Conservation (phyloP, 2,888 invertebrate genomes). For the Deilephila porcellus region DNA sequence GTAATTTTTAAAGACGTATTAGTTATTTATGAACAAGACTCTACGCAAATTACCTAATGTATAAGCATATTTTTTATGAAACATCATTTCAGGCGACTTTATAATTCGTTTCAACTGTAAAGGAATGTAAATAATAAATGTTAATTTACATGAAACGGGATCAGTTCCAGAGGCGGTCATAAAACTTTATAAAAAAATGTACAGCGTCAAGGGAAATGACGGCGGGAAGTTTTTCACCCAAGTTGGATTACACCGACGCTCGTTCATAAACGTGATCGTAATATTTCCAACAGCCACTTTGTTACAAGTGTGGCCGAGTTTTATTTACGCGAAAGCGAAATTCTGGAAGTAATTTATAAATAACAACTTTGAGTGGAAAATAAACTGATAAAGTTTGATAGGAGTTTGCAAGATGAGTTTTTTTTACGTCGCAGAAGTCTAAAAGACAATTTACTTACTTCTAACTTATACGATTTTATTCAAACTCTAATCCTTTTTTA, state of each 20-base stretch:
- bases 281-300: slow-evolving; percentile 59
- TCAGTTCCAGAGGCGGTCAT: slow-evolving; percentile 40
- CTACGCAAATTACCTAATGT: too few relatives aligned
- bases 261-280: slow-evolving; percentile 66
- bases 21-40: too few relatives aligned
- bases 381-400: neutral
- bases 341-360: slow-evolving; percentile 12
- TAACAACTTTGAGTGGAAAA: slow-evolving; percentile 3
- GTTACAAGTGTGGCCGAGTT: slow-evolving; percentile 53
- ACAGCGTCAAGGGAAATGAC: slow-evolving; percentile 66
- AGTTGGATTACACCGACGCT: slow-evolving; percentile 68
- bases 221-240: slow-evolving; percentile 55
- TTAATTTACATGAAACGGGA: slow-evolving; percentile 17
- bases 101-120: neutral
- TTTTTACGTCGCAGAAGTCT: too few relatives aligned
- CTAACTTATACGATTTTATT: too few relatives aligned
- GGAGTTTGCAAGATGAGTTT: neutral
- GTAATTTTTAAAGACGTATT: too few relatives aligned
- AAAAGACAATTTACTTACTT: too few relatives aligned
- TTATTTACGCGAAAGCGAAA: slow-evolving; percentile 56
- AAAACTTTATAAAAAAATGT: slow-evolving; percentile 55
- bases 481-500: too few relatives aligned
- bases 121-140: neutral
- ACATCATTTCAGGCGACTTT: neutral
- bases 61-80: too few relatives aligned